phyloP scores from a whole-genome alignment of 2,888 invertebrate genomes.

The Nebria brevicollis region DNA sequence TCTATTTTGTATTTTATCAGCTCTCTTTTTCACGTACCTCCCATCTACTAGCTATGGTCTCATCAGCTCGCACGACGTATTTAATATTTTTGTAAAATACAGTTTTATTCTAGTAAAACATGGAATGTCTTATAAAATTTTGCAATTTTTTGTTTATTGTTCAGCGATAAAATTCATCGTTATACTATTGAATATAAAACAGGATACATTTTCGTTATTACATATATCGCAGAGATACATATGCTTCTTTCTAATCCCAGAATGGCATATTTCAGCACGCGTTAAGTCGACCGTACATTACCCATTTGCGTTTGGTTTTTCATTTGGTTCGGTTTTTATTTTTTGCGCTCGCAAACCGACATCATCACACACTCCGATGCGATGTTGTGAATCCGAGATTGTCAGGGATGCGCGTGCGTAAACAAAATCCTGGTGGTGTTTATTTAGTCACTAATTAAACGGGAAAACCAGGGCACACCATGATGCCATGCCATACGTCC shows the following conservation, averaged over 20 bases:
- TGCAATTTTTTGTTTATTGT: too few relatives aligned
- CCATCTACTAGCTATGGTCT: not conserved
- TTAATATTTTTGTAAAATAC: too few relatives aligned
- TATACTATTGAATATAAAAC: not conserved
- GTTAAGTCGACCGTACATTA: not conserved
- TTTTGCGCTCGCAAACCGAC: not conserved
- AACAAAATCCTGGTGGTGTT: conserved; percentile 39
- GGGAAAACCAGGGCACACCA: conserved; percentile 17
- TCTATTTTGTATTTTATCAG: not conserved
- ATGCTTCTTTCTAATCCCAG: not conserved
- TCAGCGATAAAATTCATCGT: too few relatives aligned
- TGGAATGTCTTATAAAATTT: too few relatives aligned
- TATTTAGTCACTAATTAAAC: conserved; percentile 44
- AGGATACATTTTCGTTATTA: not conserved
- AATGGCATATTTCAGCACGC: not conserved
- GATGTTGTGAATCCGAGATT: not conserved
- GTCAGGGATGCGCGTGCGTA: conserved; percentile 25
- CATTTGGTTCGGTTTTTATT: not conserved
- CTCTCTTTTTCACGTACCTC: not conserved
- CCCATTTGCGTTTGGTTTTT: not conserved
- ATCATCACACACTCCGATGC: not conserved
- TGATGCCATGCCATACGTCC: not conserved
- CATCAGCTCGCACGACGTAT: not conserved
- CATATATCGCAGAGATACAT: not conserved
- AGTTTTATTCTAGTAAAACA: too few relatives aligned